Conservation (phyloP, 2,113 vertebrate species). For the Anolis sagrei region DNA sequence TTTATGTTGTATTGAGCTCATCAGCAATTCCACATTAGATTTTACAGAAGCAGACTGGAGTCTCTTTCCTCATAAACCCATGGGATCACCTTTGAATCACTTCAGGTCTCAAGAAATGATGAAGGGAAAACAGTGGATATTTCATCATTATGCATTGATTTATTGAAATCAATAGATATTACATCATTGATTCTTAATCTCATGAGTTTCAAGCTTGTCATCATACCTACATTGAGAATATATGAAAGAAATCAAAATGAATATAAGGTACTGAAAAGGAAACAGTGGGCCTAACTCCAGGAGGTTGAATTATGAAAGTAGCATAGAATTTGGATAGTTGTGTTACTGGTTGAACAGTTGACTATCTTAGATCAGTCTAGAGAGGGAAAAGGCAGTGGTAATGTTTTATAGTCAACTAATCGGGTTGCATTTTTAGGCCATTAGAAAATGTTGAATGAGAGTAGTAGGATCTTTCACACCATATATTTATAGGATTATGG, state of each 20-base stretch:
- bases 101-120: background rate
- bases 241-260: background rate
- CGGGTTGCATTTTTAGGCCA: background rate
- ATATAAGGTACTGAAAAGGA: background rate
- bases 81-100: background rate
- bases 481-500: too few relatives aligned
- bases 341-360: background rate
- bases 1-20: background rate
- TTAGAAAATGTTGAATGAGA: background rate
- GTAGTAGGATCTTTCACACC: background rate
- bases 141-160: background rate
- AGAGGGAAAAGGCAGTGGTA: background rate
- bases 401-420: background rate
- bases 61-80: background rate
- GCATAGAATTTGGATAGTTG: background rate
- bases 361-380: background rate
- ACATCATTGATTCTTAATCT: background rate
- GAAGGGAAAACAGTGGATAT: accelerated
- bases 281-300: background rate
- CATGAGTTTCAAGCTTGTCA: background rate
- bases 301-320: background rate
- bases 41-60: background rate
- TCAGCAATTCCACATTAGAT: background rate
- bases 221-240: background rate
- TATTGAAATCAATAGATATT: background rate